Conservation (phyloP, 2,797 vertebrate species). For the Urosaurus nigricauda region DNA sequence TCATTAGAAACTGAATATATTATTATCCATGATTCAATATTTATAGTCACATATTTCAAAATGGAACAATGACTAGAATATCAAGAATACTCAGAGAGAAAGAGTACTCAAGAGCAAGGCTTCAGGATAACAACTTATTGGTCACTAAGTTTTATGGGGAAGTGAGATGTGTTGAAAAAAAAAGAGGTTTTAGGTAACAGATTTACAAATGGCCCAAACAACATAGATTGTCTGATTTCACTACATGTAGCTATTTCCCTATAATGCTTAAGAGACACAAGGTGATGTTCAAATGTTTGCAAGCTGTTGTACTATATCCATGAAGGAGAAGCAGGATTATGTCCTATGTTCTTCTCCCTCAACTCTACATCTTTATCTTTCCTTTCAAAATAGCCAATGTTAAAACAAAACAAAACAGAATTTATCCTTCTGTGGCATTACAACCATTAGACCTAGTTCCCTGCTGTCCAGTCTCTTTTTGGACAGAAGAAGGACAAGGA, state of each 20-base stretch:
- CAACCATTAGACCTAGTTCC: too few relatives aligned
- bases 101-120: background rate
- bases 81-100: background rate
- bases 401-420: too few relatives aligned
- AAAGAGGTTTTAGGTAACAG: background rate
- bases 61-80: background rate
- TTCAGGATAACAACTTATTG: background rate
- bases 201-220: background rate
- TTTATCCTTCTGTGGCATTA: too few relatives aligned
- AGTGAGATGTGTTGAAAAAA: rapidly evolving
- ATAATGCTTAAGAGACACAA: too few relatives aligned
- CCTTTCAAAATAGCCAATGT: too few relatives aligned
- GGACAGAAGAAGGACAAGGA: too few relatives aligned
- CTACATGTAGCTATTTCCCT: too few relatives aligned
- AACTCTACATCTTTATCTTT: too few relatives aligned
- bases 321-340: background rate
- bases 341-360: background rate
- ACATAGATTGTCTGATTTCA: too few relatives aligned
- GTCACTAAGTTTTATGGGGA: background rate
- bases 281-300: background rate
- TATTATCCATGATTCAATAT: slow-evolving; percentile 34
- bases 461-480: too few relatives aligned
- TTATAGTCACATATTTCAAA: background rate
- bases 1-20: background rate
- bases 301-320: background rate